Evolutionary conservation across 2,888 invertebrate genomes (phyloP).

Genomic region (Raillietiella orientalis): DNA sequence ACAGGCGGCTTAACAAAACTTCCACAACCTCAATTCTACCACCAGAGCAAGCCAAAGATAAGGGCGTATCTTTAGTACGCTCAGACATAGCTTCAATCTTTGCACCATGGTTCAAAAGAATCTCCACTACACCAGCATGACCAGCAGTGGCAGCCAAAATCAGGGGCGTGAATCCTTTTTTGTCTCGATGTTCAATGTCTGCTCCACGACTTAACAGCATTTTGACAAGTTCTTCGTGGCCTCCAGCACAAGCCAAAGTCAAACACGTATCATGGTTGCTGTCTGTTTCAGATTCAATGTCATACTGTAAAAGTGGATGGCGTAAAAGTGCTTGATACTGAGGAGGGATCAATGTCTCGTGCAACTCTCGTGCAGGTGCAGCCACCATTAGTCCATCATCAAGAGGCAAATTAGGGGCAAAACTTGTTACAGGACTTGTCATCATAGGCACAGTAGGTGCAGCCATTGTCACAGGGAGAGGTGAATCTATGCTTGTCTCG

Average conservation of each 20-base stretch:
- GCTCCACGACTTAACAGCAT: constrained; percentile 67
- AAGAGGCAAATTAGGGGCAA: neutral
- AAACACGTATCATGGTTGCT: constrained; percentile 95
- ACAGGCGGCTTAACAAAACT: constrained; percentile 47
- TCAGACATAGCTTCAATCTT: constrained; percentile 97
- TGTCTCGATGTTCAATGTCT: constrained; percentile 85
- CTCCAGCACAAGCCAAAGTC: constrained; percentile 85
- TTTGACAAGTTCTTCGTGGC: constrained; percentile 80
- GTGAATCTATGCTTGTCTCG: too few species aligned
- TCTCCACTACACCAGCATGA: constrained; percentile 65
- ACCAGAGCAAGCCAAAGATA: constrained; percentile 87
- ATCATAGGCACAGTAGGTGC: too few species aligned
- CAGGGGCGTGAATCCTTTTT: constrained; percentile 91
- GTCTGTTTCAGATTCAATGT: constrained; percentile 91
- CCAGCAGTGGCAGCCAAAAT: constrained; percentile 93
- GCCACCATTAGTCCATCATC: constrained; percentile 8
- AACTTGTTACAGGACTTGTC: too few species aligned
- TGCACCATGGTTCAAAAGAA: constrained; percentile 69
- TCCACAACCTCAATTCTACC: constrained; percentile 90
- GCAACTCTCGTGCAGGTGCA: constrained; percentile 6
- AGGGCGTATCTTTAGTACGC: constrained; percentile 89
- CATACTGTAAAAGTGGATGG: too few species aligned
- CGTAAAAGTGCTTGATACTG: constrained; percentile 8
- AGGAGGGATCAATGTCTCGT: constrained; percentile 5
- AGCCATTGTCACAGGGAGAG: too few species aligned